Percentiles rank a stretch among this genome's conserved stretches.
These are phyloP conservation scores for Amphimallon solstitiale DNA, from an alignment of 2,888 invertebrate species.

Conservation along the genomic window DNA sequence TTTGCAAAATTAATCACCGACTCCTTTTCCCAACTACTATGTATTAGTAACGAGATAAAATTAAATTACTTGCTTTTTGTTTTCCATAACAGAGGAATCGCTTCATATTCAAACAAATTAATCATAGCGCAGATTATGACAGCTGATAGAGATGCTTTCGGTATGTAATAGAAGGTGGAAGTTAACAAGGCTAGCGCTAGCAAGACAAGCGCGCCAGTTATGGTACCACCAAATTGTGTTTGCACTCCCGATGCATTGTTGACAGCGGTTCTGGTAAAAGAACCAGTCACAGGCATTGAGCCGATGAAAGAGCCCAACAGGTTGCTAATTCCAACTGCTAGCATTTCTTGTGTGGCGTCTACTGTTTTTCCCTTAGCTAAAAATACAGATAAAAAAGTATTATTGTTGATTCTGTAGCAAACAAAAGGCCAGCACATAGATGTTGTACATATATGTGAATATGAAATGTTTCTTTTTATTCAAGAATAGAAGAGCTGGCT, in stretches of 20 bases:
- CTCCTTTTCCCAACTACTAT: no score
- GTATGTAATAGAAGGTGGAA: slow-evolving; percentile 84
- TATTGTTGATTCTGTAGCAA: no score
- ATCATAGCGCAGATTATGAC: slow-evolving; percentile 92
- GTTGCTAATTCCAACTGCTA: slow-evolving; percentile 86
- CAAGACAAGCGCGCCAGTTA: slow-evolving; percentile 81
- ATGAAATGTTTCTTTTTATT: neutral
- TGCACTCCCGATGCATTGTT: slow-evolving; percentile 91
- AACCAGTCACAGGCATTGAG: slow-evolving; percentile 88
- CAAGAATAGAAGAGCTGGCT: neutral
- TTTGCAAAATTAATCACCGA: no score
- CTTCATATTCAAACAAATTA: slow-evolving; percentile 79
- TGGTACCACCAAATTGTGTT: slow-evolving; percentile 82
- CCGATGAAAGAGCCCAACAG: slow-evolving; percentile 81
- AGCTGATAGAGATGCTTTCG: slow-evolving; percentile 85
- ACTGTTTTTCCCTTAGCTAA: slow-evolving; percentile 78
- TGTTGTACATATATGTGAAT: neutral
- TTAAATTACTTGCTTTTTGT: slow-evolving; percentile 73
- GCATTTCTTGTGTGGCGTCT: slow-evolving; percentile 90
- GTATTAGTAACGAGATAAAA: no score
- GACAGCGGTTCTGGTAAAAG: slow-evolving; percentile 88
- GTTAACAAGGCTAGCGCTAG: slow-evolving; percentile 83
- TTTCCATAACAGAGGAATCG: slow-evolving; percentile 77
- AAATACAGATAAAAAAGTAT: no score
- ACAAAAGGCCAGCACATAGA: neutral